A percentile compares a stretch with the other conserved stretches of the same genome.
Evolutionary conservation across 2,797 vertebrate genomes (phyloP).

Genomic region (Falco peregrinus): DNA sequence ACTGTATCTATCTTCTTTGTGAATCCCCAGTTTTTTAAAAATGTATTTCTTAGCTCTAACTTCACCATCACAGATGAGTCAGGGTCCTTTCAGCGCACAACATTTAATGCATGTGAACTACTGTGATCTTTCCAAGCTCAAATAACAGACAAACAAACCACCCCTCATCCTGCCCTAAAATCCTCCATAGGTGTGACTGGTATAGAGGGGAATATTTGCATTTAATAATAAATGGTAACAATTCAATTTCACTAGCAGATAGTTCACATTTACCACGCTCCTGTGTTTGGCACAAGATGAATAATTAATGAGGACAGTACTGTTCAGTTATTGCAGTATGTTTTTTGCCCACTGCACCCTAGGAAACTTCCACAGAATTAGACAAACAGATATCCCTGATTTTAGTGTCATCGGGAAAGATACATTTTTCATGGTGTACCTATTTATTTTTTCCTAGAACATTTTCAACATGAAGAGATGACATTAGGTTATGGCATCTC

Average conservation of each 20-base stretch:
- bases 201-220: neutral
- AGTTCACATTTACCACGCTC: neutral
- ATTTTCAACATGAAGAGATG: neutral
- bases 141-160: neutral
- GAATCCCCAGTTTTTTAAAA: neutral
- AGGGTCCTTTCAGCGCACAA: neutral
- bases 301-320: neutral
- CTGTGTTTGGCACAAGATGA: neutral
- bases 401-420: neutral
- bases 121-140: neutral
- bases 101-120: neutral
- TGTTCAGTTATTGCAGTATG: neutral
- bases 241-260: neutral
- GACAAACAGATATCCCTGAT: neutral
- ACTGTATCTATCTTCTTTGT: neutral
- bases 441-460: neutral
- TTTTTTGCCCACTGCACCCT: neutral
- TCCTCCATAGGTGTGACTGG: neutral
- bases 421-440: neutral
- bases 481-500: neutral
- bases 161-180: neutral
- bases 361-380: neutral
- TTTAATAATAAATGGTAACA: neutral
- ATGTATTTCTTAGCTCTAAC: neutral
- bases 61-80: neutral